Evolutionary conservation across 2,888 invertebrate species (phyloP).

Genomic region (Plemyria rubiginata): DNA sequence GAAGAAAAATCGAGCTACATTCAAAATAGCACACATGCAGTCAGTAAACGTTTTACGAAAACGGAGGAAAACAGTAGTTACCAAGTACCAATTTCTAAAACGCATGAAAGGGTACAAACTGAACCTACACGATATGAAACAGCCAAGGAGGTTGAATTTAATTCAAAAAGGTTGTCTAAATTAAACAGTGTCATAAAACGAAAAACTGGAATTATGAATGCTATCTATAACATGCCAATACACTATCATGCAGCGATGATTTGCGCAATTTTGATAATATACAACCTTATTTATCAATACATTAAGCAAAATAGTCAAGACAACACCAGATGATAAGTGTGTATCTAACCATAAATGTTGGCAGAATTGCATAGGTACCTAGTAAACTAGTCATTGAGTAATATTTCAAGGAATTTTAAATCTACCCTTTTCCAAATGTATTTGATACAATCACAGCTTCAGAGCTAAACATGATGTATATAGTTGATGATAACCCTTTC

Average conservation of each 20-base stretch:
- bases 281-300: constrained; percentile 81
- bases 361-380: constrained; percentile 45
- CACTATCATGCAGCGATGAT: constrained; percentile 82
- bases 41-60: constrained; percentile 34
- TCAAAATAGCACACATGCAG: constrained; percentile 26
- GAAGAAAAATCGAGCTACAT: constrained; percentile 41
- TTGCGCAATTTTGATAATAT: constrained; percentile 81
- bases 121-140: constrained; percentile 41
- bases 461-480: constrained; percentile 65
- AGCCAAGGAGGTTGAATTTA: constrained; percentile 25
- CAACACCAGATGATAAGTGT: constrained; percentile 52
- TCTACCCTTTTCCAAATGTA: constrained; percentile 43
- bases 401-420: constrained; percentile 33
- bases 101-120: constrained; percentile 37
- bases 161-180: constrained; percentile 49
- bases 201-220: constrained; percentile 63
- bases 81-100: constrained; percentile 35
- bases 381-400: constrained; percentile 74
- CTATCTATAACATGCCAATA: constrained; percentile 78
- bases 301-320: constrained; percentile 76
- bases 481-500: constrained; percentile 67
- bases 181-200: constrained; percentile 67
- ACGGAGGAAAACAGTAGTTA: constrained; percentile 32
- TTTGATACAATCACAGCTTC: constrained; percentile 42
- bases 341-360: constrained; percentile 35